Base-by-base conservation (phyloP, 1,140 invertebrate species). In the Theocolax elegans region DNA sequence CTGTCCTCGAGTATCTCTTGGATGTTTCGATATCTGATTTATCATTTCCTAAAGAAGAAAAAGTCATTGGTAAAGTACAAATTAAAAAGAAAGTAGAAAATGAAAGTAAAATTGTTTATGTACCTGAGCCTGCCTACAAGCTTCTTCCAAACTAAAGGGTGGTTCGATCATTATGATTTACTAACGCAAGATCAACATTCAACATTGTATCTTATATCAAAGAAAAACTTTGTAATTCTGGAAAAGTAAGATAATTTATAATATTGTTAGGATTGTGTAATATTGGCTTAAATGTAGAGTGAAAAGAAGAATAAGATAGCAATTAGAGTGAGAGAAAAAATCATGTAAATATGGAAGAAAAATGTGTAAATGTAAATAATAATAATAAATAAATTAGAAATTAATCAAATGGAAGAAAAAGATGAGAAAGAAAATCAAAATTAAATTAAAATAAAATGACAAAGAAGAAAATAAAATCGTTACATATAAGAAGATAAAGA, bases 81-180 rank as follows among this genome's bases (percentile, higher is more conserved):
- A 35, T 35, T 35, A 35, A 35, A 42, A 44, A 60, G 44, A n/a
- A 25, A 60, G 46, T 29, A 67, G 23, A 17, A 70, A 21, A 31
- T 44, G 15, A 31, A 31, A 27, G n/a, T 25, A 0, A 29, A 58
- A 54, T 59, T 17, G 56, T 35, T 13, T 29, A 58, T 56, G 71
- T 71, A 85, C 84, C 82, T 85, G 83, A 76, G 82, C 84, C 77
- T 81, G 81, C 59, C 71, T 77, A 79, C 78, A 85, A 77, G 83
- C 83, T 77, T 85, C 81, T 76, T 85, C 84, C 71, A 85, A 79
- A 71, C 69, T 80, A 74, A 75, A 79, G 67, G 77, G 72, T 78
- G 80, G 77, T 74, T 81, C 80, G 77, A 84, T 83, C 84, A 85
- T 85, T 64, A 72, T 67, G 63, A 48, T 72, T 44, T n/a, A n/a